Evolutionary conservation across 2,113 vertebrate genomes (phyloP).

Genomic region (Stigmatopora nigra): DNA sequence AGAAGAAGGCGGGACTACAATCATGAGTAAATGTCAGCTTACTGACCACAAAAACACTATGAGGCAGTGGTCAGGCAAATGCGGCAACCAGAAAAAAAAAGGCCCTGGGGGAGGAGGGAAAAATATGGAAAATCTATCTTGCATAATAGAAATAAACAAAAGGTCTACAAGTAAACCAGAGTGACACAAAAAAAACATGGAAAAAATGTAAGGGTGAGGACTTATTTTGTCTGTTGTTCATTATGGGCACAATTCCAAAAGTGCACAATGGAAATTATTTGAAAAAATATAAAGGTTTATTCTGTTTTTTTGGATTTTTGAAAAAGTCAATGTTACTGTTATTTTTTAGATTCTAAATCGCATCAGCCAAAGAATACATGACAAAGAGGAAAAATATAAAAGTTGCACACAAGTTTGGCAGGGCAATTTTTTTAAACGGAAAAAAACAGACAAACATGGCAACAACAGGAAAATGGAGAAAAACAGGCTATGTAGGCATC

Average conservation of each 20-base stretch:
- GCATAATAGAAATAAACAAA: neutral
- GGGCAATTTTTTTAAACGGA: too few species aligned
- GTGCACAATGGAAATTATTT: neutral
- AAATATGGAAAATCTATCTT: neutral
- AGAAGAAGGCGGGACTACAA: slow-evolving; percentile 10
- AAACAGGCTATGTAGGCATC: too few species aligned
- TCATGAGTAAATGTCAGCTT: slow-evolving; percentile 38
- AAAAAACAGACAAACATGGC: too few species aligned
- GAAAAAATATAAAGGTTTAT: neutral
- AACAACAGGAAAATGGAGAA: too few species aligned
- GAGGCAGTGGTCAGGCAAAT: neutral
- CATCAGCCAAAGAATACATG: too few species aligned
- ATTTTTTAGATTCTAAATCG: too few species aligned
- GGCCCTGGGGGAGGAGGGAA: neutral
- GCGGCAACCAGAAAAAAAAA: neutral
- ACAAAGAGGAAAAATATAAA: too few species aligned
- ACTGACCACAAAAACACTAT: slow-evolving; percentile 9
- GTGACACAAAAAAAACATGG: neutral
- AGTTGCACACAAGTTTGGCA: too few species aligned
- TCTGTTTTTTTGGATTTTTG: too few species aligned
- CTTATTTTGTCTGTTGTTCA: neutral
- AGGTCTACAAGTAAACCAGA: neutral
- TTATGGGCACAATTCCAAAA: neutral
- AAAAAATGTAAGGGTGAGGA: neutral
- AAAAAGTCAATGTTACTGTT: too few species aligned